Conservation (phyloP, 2,113 vertebrate genomes). For the Thamnophis sirtalis region DNA sequence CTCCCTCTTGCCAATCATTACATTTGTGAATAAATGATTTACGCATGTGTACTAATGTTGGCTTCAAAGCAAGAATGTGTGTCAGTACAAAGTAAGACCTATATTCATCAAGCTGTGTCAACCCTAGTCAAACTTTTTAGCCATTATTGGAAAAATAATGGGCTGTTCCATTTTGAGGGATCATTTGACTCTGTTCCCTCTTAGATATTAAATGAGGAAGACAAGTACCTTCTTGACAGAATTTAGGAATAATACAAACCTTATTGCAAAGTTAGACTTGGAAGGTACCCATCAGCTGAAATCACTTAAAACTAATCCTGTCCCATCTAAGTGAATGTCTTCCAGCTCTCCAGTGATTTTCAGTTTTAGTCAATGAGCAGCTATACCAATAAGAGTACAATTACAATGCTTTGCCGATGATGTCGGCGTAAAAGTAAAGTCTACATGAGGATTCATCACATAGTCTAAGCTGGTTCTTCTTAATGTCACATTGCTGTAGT, state of each 20-base stretch:
- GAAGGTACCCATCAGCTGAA: background rate
- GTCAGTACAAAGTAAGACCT: background rate
- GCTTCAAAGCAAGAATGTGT: background rate
- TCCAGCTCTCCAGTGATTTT: background rate
- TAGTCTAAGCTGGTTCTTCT: background rate
- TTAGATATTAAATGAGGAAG: background rate
- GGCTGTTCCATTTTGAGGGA: background rate
- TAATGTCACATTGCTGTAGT: background rate
- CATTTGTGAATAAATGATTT: background rate
- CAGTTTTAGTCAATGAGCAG: background rate
- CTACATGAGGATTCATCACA: background rate
- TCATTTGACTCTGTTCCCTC: background rate
- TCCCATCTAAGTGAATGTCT: background rate
- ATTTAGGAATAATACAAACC: background rate
- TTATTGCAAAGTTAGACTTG: background rate
- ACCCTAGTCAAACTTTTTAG: conserved; percentile 10
- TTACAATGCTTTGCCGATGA: background rate
- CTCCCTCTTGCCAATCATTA: too few species aligned
- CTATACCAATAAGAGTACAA: background rate
- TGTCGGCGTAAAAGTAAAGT: background rate
- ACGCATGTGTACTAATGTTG: background rate
- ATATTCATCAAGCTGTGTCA: background rate
- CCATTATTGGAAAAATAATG: background rate
- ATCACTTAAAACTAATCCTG: background rate
- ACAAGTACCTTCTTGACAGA: background rate